Evolutionary conservation across 2,797 vertebrate species (phyloP), one percentile per base, ranked within the genome.

Genomic region (Malurus leucopterus): DNA sequence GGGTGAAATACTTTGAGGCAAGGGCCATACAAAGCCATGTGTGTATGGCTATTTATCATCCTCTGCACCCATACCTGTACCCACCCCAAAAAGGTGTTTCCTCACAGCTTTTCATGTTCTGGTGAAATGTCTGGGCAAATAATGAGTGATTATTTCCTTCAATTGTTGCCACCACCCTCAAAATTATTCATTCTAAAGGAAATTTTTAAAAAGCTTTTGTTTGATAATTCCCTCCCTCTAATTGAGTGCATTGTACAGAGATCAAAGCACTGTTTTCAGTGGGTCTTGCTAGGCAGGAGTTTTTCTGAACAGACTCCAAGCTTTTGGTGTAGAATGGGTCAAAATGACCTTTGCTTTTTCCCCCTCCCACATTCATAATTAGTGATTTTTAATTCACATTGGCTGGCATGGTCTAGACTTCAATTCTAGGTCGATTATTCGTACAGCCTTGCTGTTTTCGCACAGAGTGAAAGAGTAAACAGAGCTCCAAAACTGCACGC

Each of bases 301-400:
- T 93, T 88, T 93, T 93, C 92, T 95, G 94, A 95, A 95, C 83
- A 69, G 74, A n/a, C 58, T 94, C 94, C 94, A 95, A 95, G 64
- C n/a, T 93, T 93, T 91, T 92, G 77, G 80, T 82, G 38, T 41
- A 84, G 77, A 89, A 86, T 49, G 34, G 94, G 93, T 95, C 95
- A 92, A 91, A 93, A 93, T 49, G 91, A 95, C 93, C 92, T 94
- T 54, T 76, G 21, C 20, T 91, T 84, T 49, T 36, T 3, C 63
- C 59, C 47, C 21, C n/a, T 43, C 64, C 15, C 49, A 41, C 20
- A 47, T 67, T 87, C 36, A 58, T 49, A 62, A 47, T 70, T 84
- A 76, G 43, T 68, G 74, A 64, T 46, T 76, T 50, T 38, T 61
- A 91, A 82, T 90, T 89, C 46, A 54, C 59, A 54, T 78, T 86